Base-by-base conservation (phyloP, 2,113 vertebrate genomes). In the Merops nubicus region DNA sequence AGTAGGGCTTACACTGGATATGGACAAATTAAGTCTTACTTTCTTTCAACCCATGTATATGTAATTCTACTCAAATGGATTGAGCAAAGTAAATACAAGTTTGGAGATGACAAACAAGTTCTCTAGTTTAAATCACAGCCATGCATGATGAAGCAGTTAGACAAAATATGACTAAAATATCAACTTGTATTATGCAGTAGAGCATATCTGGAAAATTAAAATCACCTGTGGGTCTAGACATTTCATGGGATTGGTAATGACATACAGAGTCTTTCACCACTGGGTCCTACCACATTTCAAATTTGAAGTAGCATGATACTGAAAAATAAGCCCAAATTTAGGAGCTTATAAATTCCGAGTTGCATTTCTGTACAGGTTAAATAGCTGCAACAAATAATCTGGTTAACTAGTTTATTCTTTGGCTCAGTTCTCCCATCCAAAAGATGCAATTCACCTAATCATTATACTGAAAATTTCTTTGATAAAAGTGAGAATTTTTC, bases 241-340 rank as follows among this genome's bases (percentile, higher is more conserved):
- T 36, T 85, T 79, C 65, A 57, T 12, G 15, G 89, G 93, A 96
- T 93, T 94, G 48, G 81, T 95, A 97, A 96, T 95, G 93, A 83
- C 53, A 94, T 93, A 97, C 94, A 96, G 95, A 97, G 93, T 89
- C 65, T 94, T 85, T 96, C 93, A 94, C 57, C 74, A 65, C 23
- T 53, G 59, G 13, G 26, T 62, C 45, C 29, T 64, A 57, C 45
- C 29, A 60, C 8, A 3, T 45, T 79, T 42, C 57, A 62, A 73
- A 89, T n/a, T 59, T 82, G 70, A 68, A 82, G 28, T 77, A 73
- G 48, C 25, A 73, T 6, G 20, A 75, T 68, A 43, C 72, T 48
- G 40, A 88, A 26, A 93, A 91, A 69, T 21, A 68, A 75, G 15
- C 8, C 19, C 40, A 42, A 82, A 85, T 79, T 88, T 28, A 79